Conservation (phyloP, 2,888 invertebrate genomes). For the Amitus sp. region DNA sequence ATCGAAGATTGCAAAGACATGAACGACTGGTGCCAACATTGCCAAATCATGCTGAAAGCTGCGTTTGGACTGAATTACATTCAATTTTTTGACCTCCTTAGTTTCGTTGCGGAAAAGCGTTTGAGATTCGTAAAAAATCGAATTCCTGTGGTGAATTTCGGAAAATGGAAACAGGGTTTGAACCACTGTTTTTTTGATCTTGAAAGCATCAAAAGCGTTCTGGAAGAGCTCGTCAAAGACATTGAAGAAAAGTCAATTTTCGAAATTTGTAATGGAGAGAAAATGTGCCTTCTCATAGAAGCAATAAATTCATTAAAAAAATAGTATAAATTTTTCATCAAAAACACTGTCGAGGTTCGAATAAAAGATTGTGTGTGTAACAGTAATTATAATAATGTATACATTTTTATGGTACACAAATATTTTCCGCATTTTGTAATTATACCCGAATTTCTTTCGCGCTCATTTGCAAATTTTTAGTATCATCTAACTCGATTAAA, state of each 20-base stretch:
- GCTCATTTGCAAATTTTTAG: not conserved
- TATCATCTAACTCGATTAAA: not conserved
- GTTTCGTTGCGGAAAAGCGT: conserved; percentile 73
- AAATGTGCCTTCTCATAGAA: not conserved
- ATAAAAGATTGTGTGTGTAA: not conserved
- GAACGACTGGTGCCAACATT: conserved; percentile 79
- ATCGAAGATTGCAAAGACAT: conserved; percentile 81
- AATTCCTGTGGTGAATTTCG: conserved; percentile 55
- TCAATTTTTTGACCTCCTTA: conserved; percentile 75
- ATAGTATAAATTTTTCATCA: too few relatives aligned
- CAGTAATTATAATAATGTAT: not conserved
- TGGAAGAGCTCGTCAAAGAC: conserved; percentile 64
- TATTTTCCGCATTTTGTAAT: not conserved
- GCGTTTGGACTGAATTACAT: conserved; percentile 81
- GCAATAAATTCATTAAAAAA: not conserved
- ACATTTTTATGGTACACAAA: conserved; percentile 2
- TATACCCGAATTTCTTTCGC: not conserved
- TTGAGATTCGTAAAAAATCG: conserved; percentile 65
- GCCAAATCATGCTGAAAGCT: conserved; percentile 82
- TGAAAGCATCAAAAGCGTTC: conserved; percentile 61
- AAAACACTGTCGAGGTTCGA: not conserved
- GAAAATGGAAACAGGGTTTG: conserved; percentile 63
- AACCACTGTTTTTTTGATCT: conserved; percentile 68
- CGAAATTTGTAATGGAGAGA: conserved; percentile 16
- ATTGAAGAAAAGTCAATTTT: conserved; percentile 39